Evolutionary conservation across 2,888 invertebrate species (phyloP).

Genomic region (Cataglyphis livida): DNA sequence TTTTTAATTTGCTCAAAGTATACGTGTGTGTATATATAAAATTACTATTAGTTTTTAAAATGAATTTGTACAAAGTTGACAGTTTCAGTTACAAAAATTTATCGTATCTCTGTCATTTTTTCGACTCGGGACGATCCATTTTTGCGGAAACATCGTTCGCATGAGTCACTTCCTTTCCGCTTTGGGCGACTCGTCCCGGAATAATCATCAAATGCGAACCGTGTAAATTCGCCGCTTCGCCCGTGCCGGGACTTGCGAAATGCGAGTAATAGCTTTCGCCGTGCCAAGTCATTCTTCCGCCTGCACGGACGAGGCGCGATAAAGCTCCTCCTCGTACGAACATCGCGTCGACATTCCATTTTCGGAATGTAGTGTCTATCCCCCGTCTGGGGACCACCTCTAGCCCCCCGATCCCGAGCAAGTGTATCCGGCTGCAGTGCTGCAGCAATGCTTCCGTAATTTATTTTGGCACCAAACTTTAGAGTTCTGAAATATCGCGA

Average conservation of each 20-base stretch:
- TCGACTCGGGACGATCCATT: conserved; percentile 8
- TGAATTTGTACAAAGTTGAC: neutral
- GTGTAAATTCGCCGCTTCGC: conserved; percentile 41
- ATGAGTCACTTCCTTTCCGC: conserved; percentile 15
- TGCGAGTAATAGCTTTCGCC: conserved; percentile 49
- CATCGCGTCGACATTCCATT: conserved; percentile 52
- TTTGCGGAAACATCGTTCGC: conserved; percentile 9
- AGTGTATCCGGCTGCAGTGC: conserved; percentile 36
- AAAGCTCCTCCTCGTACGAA: conserved; percentile 50
- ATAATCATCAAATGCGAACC: conserved; percentile 42
- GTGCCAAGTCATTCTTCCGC: conserved; percentile 51
- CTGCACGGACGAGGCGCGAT: conserved; percentile 45
- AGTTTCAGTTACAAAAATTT: conserved; percentile 20
- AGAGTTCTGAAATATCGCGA: conserved; percentile 34
- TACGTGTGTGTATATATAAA: neutral
- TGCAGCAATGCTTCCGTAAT: conserved; percentile 26
- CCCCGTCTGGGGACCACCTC: conserved; percentile 38
- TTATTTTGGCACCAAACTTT: conserved; percentile 45
- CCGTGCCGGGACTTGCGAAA: conserved; percentile 46
- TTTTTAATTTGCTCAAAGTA: neutral
- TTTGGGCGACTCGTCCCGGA: conserved; percentile 17
- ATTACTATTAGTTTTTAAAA: neutral
- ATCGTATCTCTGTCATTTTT: neutral
- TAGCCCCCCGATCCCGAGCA: conserved; percentile 15
- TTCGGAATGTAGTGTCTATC: conserved; percentile 50